Evolutionary conservation across 1,140 invertebrate species (phyloP).

Genomic region (Drosophila athabasca): DNA sequence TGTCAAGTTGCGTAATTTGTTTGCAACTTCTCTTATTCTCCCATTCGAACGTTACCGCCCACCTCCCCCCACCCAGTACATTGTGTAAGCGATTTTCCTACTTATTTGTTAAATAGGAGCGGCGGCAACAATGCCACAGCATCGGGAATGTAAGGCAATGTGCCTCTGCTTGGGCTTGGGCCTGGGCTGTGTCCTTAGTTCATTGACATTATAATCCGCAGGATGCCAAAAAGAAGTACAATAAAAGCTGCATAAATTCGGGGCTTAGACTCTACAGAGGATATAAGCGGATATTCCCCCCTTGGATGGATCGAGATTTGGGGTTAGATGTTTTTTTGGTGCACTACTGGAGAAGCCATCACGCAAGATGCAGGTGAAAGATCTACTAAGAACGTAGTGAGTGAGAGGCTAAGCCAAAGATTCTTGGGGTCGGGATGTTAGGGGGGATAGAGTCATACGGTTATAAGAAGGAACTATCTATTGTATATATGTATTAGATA

Average conservation of each 20-base stretch:
- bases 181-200: conserved; percentile 20
- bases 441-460: not conserved
- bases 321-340: conserved; percentile 16
- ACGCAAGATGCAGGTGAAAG: not conserved
- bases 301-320: too few relatives aligned
- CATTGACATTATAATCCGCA: conserved; percentile 47
- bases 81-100: conserved; percentile 60
- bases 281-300: conserved; percentile 35
- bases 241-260: conserved; percentile 23
- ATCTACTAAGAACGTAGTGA: too few relatives aligned
- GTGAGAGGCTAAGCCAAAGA: too few relatives aligned
- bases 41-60: conserved; percentile 10
- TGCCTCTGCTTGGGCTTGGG: not conserved
- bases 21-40: conserved; percentile 60
- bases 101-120: conserved; percentile 46
- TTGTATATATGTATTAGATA: not conserved
- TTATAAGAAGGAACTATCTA: conserved; percentile 12
- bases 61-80: conserved; percentile 22
- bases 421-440: too few relatives aligned
- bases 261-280: conserved; percentile 1
- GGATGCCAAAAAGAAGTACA: conserved; percentile 30
- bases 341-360: conserved; percentile 2
- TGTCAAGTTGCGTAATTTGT: conserved; percentile 78
- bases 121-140: conserved; percentile 38
- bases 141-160: conserved; percentile 76